phyloP scores from a whole-genome alignment of 2,797 vertebrate genomes.

The Nothura maculosa region DNA sequence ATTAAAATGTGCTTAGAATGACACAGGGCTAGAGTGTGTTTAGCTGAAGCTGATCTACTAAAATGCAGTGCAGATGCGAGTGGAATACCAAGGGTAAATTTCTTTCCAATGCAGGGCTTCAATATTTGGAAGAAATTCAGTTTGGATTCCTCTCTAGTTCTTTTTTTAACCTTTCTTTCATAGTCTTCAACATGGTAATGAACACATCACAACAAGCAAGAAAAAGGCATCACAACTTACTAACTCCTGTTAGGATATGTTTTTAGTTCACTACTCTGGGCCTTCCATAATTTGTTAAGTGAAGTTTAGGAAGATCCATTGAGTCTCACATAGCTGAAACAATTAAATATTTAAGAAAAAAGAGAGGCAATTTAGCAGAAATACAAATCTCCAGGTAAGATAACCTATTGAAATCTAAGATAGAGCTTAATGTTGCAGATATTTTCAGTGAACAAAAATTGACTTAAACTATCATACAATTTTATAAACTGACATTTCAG shows the following conservation, averaged over 20 bases:
- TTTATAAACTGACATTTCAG: not conserved
- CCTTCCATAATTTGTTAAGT: conserved; percentile 35
- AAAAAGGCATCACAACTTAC: not conserved
- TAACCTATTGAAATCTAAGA: not conserved
- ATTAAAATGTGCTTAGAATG: not conserved
- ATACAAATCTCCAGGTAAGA: not conserved
- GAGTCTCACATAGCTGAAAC: not conserved
- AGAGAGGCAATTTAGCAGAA: not conserved
- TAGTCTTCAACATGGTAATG: not conserved
- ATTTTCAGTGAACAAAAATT: not conserved
- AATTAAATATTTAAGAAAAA: conserved; percentile 53
- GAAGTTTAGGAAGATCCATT: conserved; percentile 8
- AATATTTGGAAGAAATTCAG: not conserved
- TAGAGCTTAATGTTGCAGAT: not conserved
- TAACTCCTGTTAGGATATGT: not conserved
- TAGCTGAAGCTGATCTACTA: not conserved
- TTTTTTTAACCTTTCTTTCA: not conserved
- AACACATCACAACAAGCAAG: not conserved
- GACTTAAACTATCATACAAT: not conserved
- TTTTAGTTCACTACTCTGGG: conserved; percentile 8
- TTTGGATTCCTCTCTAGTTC: not conserved
- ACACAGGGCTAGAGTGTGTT: rapidly evolving
- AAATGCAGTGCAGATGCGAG: not conserved
- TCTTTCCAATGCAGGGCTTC: not conserved
- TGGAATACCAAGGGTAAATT: not conserved